Percentiles rank a stretch among this genome's conserved stretches.
Conservation (phyloP, 2,113 vertebrate genomes). For the Etheostoma spectabile region DNA sequence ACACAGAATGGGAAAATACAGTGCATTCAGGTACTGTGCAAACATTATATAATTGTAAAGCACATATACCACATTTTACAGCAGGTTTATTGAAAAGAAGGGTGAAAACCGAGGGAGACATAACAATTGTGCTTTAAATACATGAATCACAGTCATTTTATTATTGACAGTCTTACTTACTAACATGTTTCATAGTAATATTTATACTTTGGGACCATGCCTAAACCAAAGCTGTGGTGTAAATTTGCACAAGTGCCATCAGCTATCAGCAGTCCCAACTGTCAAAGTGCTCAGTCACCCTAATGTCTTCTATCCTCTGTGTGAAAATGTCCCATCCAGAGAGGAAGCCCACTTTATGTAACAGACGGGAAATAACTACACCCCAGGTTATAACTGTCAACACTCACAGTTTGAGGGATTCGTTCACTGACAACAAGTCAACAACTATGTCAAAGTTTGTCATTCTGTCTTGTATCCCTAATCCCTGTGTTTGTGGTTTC, state of each 20-base stretch:
- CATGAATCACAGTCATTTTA: neutral
- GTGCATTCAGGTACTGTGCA: constrained; percentile 80
- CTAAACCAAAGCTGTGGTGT: neutral
- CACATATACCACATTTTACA: neutral
- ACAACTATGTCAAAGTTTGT: neutral
- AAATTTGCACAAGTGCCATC: neutral
- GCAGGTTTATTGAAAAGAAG: neutral
- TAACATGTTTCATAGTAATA: neutral
- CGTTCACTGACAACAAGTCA: neutral
- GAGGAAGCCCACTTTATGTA: neutral
- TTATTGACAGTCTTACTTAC: neutral
- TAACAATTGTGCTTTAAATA: neutral
- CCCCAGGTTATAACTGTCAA: neutral
- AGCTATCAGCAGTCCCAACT: neutral
- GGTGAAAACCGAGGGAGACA: neutral
- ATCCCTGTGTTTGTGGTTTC: constrained; percentile 36
- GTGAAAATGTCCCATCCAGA: constrained; percentile 12
- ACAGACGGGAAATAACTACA: neutral
- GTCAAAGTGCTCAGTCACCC: neutral
- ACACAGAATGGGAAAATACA: constrained; percentile 84
- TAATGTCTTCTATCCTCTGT: neutral
- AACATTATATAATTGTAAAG: neutral
- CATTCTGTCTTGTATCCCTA: constrained; percentile 1
- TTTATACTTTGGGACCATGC: neutral
- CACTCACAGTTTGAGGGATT: neutral